Base-by-base conservation (phyloP, 1,140 invertebrate species). In the Archegozetes longisetosus region DNA sequence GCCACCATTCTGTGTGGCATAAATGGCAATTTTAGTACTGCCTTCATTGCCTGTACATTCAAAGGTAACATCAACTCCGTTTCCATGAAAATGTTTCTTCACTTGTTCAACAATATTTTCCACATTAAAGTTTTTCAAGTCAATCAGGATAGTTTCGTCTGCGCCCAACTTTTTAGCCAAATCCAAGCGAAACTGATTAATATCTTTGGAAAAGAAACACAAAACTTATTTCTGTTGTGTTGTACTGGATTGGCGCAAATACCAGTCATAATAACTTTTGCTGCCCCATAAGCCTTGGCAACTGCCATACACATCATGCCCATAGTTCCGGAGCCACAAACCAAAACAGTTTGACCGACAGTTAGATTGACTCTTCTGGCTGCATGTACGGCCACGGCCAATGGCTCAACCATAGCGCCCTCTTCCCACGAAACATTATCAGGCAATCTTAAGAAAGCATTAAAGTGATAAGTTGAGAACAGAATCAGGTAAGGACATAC, bases 371-470 rank as follows among this genome's bases (percentile, higher is more conserved):
- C 90, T 55, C 88, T 77, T 62, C 83, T 79, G 66, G 89, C 94
- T 48, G 88, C 89, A 72, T 95, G 89, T 0, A 96, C 86, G 12
- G 82, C 92, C 24, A 96, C 90, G 0, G 88, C 84, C 9, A 98
- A 71, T 0, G 93, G 92, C 70, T 98, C 92, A 53, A 95, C 70
- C 1, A 97, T 68, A 0, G 92, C 92, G 20, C 88, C 93, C 74
- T 97, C 93, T 71, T 94, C 91, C 69, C 90, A 79, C 20, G 78
- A 78, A 6, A 97, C 83, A 73, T 93, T 77, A 65, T 90, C 83
- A 0, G 92, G 91, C 26, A 97, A 72, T 53, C 58, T 59, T 17
- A n/a, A 20, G 20, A 48, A 22, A 1, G 49, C 51, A 49, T 20
- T 22, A 14, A 1, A 46, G 13, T 32, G 96, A 26, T 77, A n/a